A percentile compares a stretch with the other conserved stretches of the same genome.
Evolutionary conservation across 2,113 vertebrate species (phyloP).

Genomic region (Pedetes capensis): DNA sequence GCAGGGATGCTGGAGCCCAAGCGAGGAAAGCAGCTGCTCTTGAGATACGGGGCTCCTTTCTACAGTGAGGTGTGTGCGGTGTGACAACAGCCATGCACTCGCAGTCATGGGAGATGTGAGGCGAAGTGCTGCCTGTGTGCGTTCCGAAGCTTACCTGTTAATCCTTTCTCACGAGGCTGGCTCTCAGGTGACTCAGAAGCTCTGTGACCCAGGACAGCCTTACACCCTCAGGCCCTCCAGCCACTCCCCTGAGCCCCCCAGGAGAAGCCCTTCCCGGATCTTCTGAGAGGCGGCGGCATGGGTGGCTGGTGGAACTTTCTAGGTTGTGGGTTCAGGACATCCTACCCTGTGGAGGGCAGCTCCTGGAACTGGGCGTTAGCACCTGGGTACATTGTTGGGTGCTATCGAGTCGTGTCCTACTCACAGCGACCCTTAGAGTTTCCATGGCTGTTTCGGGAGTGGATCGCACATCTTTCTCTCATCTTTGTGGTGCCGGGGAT

Average conservation of each 20-base stretch:
- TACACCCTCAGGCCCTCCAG: background rate
- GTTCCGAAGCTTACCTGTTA: background rate
- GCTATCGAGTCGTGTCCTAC: too few relatives aligned
- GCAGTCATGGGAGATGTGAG: too few relatives aligned
- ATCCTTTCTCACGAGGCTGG: background rate
- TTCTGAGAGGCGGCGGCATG: background rate
- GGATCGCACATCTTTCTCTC: too few relatives aligned
- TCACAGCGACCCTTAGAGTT: too few relatives aligned
- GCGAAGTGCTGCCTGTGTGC: background rate
- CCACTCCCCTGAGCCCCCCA: too few relatives aligned
- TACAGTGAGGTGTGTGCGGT: background rate
- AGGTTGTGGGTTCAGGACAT: background rate
- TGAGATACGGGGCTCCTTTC: background rate
- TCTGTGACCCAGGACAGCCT: background rate
- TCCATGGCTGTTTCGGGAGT: too few relatives aligned
- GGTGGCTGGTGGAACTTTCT: background rate
- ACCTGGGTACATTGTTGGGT: too few relatives aligned
- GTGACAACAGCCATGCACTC: too few relatives aligned
- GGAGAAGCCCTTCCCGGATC: background rate
- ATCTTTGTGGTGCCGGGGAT: too few relatives aligned
- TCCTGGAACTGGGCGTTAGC: background rate
- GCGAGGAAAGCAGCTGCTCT: background rate
- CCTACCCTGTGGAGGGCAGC: accelerated
- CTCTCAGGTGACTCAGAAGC: background rate
- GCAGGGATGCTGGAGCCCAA: too few relatives aligned